phyloP scores from a whole-genome alignment of 2,113 vertebrate genomes.

The Brienomyrus longianalis region DNA sequence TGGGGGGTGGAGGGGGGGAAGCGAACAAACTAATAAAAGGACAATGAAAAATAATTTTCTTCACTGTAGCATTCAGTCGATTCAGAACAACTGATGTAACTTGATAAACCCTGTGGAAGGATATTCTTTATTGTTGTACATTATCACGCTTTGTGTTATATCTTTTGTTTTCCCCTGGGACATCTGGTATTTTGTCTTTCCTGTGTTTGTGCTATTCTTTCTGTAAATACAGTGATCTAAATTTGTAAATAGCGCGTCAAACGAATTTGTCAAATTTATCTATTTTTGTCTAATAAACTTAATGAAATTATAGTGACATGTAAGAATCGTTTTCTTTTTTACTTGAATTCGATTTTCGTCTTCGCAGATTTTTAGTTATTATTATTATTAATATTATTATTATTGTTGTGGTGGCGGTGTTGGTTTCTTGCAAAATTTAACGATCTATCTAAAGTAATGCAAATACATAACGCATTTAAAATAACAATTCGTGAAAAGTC shows the following conservation, averaged over 20 bases:
- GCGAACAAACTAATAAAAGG: conserved; percentile 41
- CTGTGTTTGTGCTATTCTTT: conserved; percentile 73
- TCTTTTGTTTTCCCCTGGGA: conserved; percentile 60
- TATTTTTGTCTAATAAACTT: conserved; percentile 99
- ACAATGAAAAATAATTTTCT: conserved; percentile 65
- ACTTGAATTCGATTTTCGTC: background rate
- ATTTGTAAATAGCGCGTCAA: conserved; percentile 94
- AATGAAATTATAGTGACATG: conserved; percentile 79
- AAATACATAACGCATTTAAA: conserved; percentile 12
- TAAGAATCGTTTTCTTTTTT: conserved; percentile 36
- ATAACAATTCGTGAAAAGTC: background rate
- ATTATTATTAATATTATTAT: conserved; percentile 19
- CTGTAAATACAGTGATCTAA: conserved; percentile 96
- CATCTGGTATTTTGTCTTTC: conserved; percentile 70
- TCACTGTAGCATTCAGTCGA: conserved; percentile 63
- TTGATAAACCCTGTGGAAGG: conserved; percentile 74
- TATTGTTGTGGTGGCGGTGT: background rate
- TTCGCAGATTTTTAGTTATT: background rate
- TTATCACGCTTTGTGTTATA: conserved; percentile 67
- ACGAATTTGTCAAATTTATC: conserved; percentile 98
- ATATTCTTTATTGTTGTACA: conserved; percentile 74
- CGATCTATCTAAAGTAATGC: background rate
- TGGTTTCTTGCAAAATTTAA: background rate
- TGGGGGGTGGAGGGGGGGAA: conserved; percentile 22
- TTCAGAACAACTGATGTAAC: conserved; percentile 68